These are phyloP conservation scores for Ophthalmolycus amberensis DNA, from an alignment of 2,113 vertebrate genomes.

Conservation along the genomic window DNA sequence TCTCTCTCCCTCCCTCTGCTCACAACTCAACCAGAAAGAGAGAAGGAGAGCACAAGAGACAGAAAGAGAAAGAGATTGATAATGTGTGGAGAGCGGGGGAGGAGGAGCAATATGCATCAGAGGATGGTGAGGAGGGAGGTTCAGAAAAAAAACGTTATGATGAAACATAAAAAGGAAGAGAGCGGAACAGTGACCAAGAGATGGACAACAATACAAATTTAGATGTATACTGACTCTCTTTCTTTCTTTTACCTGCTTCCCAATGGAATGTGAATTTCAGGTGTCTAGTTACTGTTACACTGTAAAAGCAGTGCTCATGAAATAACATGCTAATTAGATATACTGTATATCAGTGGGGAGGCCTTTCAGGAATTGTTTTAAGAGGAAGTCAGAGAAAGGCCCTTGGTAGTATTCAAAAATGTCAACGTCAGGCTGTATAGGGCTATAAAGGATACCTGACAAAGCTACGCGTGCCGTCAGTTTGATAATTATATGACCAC, in stretches of 20 bases:
- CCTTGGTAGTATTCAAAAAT: not conserved
- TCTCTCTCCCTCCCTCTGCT: conserved; percentile 74
- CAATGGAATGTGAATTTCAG: not conserved
- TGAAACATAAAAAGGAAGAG: conserved; percentile 34
- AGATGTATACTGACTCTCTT: not conserved
- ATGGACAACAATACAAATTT: not conserved
- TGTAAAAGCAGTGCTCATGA: not conserved
- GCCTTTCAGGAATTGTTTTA: not conserved
- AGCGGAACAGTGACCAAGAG: conserved; percentile 3
- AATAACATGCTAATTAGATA: not conserved
- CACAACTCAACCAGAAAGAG: conserved; percentile 79
- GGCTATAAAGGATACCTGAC: not conserved
- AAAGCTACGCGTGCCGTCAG: not conserved
- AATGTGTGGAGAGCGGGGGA: conserved; percentile 63
- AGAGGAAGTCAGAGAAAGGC: not conserved
- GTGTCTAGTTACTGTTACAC: not conserved
- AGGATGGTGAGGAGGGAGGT: conserved; percentile 8
- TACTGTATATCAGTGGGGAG: not conserved
- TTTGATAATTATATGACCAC: not conserved
- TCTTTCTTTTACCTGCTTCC: not conserved
- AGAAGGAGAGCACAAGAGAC: conserved; percentile 48
- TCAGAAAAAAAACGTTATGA: conserved; percentile 16
- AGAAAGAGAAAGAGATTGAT: conserved; percentile 77
- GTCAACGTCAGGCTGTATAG: not conserved
- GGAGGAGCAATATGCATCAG: conserved; percentile 66